Conservation (phyloP, 2,888 invertebrate species). For the Clitarchus hookeri region DNA sequence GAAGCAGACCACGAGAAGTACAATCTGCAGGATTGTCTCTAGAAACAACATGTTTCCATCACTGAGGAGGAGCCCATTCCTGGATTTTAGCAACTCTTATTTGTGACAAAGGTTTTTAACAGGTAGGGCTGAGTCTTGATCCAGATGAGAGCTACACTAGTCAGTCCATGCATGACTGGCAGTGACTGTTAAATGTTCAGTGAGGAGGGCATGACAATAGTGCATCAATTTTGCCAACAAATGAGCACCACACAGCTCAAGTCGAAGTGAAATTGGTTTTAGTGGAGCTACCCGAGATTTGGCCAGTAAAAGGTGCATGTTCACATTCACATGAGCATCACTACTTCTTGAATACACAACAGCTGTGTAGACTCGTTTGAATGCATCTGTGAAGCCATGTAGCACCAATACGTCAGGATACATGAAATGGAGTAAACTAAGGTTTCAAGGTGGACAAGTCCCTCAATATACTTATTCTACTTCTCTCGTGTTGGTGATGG, state of each 20-base stretch:
- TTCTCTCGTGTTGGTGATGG: neutral
- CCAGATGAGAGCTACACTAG: neutral
- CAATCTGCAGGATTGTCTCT: neutral
- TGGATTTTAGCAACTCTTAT: neutral
- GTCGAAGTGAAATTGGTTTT: neutral
- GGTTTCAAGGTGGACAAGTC: neutral
- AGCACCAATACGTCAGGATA: neutral
- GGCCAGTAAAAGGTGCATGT: neutral
- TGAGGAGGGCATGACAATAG: neutral
- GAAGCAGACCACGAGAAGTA: neutral
- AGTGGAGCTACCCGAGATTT: neutral
- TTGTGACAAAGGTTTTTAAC: neutral
- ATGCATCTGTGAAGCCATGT: neutral
- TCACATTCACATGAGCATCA: neutral
- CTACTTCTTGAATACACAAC: neutral
- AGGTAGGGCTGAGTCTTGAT: neutral
- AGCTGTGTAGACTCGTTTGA: neutral
- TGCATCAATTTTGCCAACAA: neutral
- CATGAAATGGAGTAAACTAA: neutral
- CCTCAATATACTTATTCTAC: neutral
- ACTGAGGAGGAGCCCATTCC: neutral
- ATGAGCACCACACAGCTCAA: neutral
- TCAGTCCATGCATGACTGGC: neutral
- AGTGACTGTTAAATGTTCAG: neutral
- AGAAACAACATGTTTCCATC: neutral